phyloP scores from a whole-genome alignment of 1,140 invertebrate species.

The Melipona quadrifasciata region DNA sequence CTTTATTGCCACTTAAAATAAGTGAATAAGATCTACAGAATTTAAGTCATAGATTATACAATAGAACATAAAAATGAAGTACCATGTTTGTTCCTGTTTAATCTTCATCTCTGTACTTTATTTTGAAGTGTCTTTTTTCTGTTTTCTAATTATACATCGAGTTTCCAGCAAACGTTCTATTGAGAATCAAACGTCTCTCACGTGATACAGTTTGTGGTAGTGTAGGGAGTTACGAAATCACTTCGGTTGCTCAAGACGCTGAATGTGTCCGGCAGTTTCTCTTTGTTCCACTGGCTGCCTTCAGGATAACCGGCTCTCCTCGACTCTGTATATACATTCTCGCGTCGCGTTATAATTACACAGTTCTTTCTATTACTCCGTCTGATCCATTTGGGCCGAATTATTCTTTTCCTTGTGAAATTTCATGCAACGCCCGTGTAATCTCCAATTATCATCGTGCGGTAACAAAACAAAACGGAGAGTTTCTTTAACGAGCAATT shows the following conservation, averaged over 20 bases:
- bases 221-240: slow-evolving; percentile 42
- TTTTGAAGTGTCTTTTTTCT: background rate
- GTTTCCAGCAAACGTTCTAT: background rate
- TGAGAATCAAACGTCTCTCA: slow-evolving; percentile 32
- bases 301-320: slow-evolving; percentile 45
- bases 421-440: slow-evolving; percentile 15
- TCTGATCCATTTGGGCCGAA: slow-evolving; percentile 3
- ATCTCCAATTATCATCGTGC: background rate
- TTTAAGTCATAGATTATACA: no score
- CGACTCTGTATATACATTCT: slow-evolving; percentile 42
- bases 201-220: slow-evolving; percentile 43
- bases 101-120: background rate
- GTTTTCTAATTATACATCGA: slow-evolving; percentile 4
- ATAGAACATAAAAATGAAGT: no score
- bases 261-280: slow-evolving; percentile 71
- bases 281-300: slow-evolving; percentile 68
- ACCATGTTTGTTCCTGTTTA: no score
- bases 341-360: slow-evolving; percentile 22
- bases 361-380: background rate
- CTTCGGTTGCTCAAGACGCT: slow-evolving; percentile 64
- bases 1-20: no score
- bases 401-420: slow-evolving; percentile 6
- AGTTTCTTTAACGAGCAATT: background rate
- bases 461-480: background rate
- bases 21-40: no score